phyloP scores from a whole-genome alignment of 2,797 vertebrate species.

The Cheirogaleus major region DNA sequence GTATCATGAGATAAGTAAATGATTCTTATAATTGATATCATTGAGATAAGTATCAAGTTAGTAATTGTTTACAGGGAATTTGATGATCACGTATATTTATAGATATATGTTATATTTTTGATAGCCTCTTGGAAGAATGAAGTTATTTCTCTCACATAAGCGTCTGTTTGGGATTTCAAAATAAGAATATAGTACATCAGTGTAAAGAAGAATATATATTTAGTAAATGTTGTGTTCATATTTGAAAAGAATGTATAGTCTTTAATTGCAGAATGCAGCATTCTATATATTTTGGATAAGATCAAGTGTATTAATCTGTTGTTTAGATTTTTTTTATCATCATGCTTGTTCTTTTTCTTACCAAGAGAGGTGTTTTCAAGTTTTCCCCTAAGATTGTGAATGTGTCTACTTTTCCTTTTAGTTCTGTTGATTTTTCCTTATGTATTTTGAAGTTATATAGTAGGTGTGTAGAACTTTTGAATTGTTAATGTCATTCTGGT shows the following conservation, averaged over 20 bases:
- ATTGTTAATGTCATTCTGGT: background rate
- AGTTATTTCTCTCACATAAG: background rate
- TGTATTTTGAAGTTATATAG: background rate
- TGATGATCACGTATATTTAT: background rate
- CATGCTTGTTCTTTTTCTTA: background rate
- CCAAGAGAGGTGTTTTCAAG: background rate
- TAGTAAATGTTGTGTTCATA: background rate
- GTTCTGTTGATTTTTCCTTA: background rate
- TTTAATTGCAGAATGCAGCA: background rate
- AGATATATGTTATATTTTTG: background rate
- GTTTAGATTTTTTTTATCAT: background rate
- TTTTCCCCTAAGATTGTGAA: background rate
- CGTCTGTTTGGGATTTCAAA: background rate
- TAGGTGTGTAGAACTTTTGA: background rate
- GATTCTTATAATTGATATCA: background rate
- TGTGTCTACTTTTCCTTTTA: background rate
- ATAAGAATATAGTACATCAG: background rate
- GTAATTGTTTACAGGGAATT: slow-evolving; percentile 4
- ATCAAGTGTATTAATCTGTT: background rate
- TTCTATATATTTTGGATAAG: background rate
- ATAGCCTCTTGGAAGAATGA: slow-evolving; percentile 3
- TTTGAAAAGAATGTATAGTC: background rate
- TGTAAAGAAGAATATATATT: background rate
- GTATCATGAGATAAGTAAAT: background rate
- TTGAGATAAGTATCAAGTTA: background rate